Base-by-base conservation (phyloP, 2,888 invertebrate genomes). In the Drosophila neonasuta region DNA sequence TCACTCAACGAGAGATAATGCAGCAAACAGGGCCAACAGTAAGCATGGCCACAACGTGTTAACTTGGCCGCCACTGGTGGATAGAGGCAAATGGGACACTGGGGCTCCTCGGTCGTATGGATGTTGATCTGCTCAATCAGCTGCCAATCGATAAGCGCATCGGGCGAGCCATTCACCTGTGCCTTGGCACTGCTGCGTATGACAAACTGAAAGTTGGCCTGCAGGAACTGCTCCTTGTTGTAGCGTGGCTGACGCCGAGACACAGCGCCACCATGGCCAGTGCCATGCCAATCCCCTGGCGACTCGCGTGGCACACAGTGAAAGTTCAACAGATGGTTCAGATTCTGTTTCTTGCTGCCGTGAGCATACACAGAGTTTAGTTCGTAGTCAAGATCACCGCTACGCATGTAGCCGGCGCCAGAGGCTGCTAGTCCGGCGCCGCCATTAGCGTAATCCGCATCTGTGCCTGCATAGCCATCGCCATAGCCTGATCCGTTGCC, bases 131-230 rank as follows among this genome's bases (percentile, higher is more conserved):
- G 97, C 90, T 98, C 97, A 88, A 99, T 94, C 77, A 95, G 92
- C 85, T 95, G 94, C 99, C 99, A 99, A 89, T 97, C 95, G 52
- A 99, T 95, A 57, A 98, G 93, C 51, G 94, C 92, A 92, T 99
- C 98, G 34, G 98, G 97, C 91, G 97, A 95, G 79, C 93, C 92
- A 85, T 95, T 91, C 10, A 88, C 84, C 89, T 97, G 95, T 17
- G 94, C 92, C 77, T 97, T 96, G 55, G 95, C 95, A 88, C 93
- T 93, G 79, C 94, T 93, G 88, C 94, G 95, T 73, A 99, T 97
- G 88, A 99, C 95, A 93, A 99, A 99, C 92, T 99, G 98, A 91
- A 98, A 99, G 92, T 97, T 97, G 65, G 98, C 97, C 92, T 98
- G 97, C 69, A 99, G 92, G 91, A 96, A 99, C 87, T 97, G 95